Base-by-base conservation (phyloP, 2,888 invertebrate genomes). In the Caenorhabditis sinica region DNA sequence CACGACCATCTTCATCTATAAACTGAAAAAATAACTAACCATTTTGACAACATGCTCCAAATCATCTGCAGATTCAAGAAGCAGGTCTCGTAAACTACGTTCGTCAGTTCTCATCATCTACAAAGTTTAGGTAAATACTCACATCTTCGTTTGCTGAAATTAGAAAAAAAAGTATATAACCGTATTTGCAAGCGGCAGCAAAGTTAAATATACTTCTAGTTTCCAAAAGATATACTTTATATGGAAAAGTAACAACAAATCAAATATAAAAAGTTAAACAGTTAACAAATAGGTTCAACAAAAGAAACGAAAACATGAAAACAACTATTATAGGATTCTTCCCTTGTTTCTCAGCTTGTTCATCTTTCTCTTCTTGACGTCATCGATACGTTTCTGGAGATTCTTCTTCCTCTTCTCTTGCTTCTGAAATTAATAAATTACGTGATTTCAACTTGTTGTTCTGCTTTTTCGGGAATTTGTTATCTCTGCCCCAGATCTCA, bases 391-490 rank as follows among this genome's bases (percentile, higher is more conserved):
- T 82, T 91, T 91, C 63, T 86, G 74, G 45, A 92, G 73, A 65
- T 91, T 91, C 40, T 73, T 60, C 68, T 87, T 82, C 33, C 91
- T 88, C 79, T 91, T 91, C 13, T 95, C 95, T 65, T 96, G 95
- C 92, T 96, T 95, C 90, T 95, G 95, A 73, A 69, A 51, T 43
- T 36, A 56, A 36, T 17, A 68, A 68, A 56, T 28, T 3, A 36
- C 40, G 40, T 40, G 40, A 73, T 30, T 15, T 45, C 28, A 2
- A 17, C 45, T 36, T 40, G 33, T 9, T 9, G 9, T 6, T 36
- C 33, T 36, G 33, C 9, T 4, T 9, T 40, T 11, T 40, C 6
- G 6, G 6, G 13, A 40, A 25, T 2, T n/a, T 11, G 11, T 53
- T 53, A 68, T 53, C 51, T 6, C 2, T 68, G 51, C 36, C 36